phyloP scores from a whole-genome alignment of 2,888 invertebrate genomes.

The Aelia acuminata region DNA sequence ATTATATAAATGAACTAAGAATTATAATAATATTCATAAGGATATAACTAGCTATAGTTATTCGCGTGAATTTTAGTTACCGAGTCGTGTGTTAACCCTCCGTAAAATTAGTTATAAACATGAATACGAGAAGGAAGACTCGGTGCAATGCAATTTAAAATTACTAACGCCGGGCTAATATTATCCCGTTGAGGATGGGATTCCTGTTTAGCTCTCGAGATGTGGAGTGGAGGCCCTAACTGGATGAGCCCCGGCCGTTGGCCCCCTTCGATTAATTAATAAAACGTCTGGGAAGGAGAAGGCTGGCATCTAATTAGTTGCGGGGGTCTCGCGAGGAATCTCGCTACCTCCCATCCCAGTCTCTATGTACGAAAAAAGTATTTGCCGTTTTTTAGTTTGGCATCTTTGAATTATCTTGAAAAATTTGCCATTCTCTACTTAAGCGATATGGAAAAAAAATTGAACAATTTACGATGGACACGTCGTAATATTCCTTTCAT shows the following conservation, averaged over 20 bases:
- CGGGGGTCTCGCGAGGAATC: slow-evolving; percentile 55
- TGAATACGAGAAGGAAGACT: not conserved
- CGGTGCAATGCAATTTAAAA: not conserved
- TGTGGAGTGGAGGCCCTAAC: slow-evolving; percentile 3
- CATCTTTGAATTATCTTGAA: not conserved
- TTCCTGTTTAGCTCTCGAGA: slow-evolving; percentile 35
- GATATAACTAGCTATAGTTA: no score
- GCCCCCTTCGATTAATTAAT: slow-evolving; percentile 57
- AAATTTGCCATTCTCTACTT: no score
- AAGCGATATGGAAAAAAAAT: not conserved
- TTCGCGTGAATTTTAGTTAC: no score
- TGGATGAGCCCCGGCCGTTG: slow-evolving; percentile 40
- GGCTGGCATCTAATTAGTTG: slow-evolving; percentile 55
- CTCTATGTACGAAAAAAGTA: not conserved
- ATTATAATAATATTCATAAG: no score
- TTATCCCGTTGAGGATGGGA: not conserved
- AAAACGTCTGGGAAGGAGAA: slow-evolving; percentile 41
- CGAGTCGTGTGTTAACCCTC: no score
- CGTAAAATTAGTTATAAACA: not conserved
- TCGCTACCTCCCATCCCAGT: not conserved
- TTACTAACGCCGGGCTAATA: not conserved
- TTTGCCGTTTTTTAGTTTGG: not conserved
- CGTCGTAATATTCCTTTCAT: not conserved
- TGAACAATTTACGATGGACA: not conserved
- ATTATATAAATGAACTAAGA: no score